Conservation (phyloP, 2,113 vertebrate genomes). For the Accipiter virgatus region DNA sequence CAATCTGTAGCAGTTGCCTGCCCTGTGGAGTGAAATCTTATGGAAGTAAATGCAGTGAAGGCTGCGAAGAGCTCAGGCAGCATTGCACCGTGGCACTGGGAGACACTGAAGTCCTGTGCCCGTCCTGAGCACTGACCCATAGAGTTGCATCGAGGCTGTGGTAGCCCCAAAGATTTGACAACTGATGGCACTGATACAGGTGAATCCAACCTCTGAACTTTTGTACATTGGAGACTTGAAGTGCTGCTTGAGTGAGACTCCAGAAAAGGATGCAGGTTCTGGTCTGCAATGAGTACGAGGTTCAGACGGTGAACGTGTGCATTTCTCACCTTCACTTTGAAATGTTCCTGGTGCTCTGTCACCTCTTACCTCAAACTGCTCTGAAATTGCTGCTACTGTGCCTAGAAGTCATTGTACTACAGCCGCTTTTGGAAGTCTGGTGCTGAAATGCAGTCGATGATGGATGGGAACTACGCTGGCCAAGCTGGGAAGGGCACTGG, state of each 20-base stretch:
- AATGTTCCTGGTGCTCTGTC: background rate
- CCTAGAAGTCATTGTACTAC: too few relatives aligned
- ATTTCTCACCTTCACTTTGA: background rate
- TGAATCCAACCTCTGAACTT: background rate
- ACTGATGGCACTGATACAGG: too few relatives aligned
- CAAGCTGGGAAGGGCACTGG: background rate
- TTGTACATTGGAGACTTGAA: background rate
- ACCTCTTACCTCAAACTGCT: background rate
- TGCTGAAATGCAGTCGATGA: background rate
- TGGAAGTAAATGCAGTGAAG: background rate
- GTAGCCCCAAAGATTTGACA: background rate
- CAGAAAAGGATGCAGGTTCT: background rate
- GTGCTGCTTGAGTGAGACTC: background rate
- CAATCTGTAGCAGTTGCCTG: background rate
- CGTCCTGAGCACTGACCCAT: too few relatives aligned
- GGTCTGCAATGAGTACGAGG: background rate
- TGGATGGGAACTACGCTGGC: background rate
- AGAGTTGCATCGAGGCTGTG: too few relatives aligned
- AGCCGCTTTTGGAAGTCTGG: background rate
- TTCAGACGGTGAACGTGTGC: background rate
- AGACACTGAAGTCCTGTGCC: background rate
- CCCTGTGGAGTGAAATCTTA: background rate
- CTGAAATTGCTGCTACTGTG: background rate
- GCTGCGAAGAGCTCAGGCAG: background rate
- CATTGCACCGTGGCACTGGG: background rate